These are phyloP conservation scores for Prionailurus bengalensis DNA, from an alignment of 2,113 vertebrate genomes.

Conservation along the genomic window DNA sequence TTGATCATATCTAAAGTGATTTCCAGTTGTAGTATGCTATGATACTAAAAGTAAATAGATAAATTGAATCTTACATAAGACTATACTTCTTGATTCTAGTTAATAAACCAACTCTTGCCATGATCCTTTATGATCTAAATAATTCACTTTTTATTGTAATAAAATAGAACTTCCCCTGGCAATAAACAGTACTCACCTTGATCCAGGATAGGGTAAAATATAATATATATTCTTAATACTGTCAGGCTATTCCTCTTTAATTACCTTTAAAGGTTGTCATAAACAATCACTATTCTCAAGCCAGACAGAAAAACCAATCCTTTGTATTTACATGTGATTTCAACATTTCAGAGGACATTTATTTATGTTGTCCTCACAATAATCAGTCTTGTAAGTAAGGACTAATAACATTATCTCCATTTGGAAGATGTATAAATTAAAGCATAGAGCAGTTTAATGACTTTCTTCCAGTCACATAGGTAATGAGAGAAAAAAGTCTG, in stretches of 20 bases:
- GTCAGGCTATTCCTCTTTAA: background rate
- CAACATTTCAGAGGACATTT: background rate
- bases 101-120: background rate
- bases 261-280: background rate
- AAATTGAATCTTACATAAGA: background rate
- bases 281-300: background rate
- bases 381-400: background rate
- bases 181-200: background rate
- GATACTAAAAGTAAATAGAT: background rate
- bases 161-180: background rate
- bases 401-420: background rate
- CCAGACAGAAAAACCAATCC: background rate
- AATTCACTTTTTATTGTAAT: background rate
- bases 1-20: background rate
- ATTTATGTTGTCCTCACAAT: background rate
- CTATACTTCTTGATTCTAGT: background rate
- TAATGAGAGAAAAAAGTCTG: background rate
- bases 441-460: background rate
- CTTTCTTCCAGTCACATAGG: background rate
- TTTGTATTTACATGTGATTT: background rate
- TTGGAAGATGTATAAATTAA: background rate
- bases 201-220: background rate
- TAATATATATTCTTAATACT: constrained; percentile 14
- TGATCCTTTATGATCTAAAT: background rate
- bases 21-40: background rate